phyloP scores from a whole-genome alignment of 1,140 invertebrate species.

The Mercenaria mercenaria region DNA sequence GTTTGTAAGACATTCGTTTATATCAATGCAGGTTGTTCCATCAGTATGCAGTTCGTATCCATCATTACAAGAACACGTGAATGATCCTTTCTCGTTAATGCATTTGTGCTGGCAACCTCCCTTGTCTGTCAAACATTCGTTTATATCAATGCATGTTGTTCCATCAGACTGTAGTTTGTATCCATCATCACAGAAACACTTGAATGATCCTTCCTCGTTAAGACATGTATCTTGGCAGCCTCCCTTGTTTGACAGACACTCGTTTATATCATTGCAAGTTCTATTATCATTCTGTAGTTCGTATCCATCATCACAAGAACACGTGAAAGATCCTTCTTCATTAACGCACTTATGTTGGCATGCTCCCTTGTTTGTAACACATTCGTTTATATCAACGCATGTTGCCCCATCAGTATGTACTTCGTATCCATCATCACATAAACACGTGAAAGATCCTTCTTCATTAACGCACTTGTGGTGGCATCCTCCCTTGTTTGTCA shows the following conservation, averaged over 20 bases:
- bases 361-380: not conserved
- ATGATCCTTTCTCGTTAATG: not conserved
- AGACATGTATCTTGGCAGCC: not conserved
- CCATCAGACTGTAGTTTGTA: not conserved
- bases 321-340: not conserved
- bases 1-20: not conserved
- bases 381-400: not conserved
- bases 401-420: not conserved
- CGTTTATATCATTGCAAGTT: not conserved
- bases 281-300: not conserved
- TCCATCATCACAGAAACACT: not conserved
- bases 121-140: not conserved
- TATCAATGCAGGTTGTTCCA: conserved; percentile 9
- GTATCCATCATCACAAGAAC: not conserved
- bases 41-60: not conserved
- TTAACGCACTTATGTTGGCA: not conserved
- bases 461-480: not conserved
- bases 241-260: not conserved
- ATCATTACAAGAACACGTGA: not conserved
- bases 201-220: not conserved
- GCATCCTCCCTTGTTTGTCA: not conserved
- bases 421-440: not conserved
- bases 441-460: not conserved
- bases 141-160: not conserved
- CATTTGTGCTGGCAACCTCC: conserved; percentile 2